A percentile compares a stretch with the other conserved stretches of the same genome.
Evolutionary conservation across 92 coral and sea anemone genomes (phyloP).

Genomic region (Metridium senile): DNA sequence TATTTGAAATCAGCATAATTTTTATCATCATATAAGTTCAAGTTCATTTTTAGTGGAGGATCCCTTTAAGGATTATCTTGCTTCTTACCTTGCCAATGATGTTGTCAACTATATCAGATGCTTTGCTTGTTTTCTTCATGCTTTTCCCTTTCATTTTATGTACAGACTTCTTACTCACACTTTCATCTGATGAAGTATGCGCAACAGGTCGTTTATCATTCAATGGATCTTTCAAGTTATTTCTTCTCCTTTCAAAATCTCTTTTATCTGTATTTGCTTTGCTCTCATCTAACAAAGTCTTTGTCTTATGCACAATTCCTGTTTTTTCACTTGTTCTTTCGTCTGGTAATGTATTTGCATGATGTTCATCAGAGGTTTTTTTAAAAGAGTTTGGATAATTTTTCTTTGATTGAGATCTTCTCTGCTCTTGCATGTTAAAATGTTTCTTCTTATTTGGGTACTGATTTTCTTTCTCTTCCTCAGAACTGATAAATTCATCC

Average conservation of each 20-base stretch:
- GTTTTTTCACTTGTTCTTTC: constrained; percentile 15
- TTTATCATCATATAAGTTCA: too few relatives aligned
- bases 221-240: neutral
- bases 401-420: neutral
- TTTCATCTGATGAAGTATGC: neutral
- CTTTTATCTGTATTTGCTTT: neutral
- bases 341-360: neutral
- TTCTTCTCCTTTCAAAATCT: neutral
- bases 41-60: neutral
- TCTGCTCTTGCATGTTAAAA: neutral
- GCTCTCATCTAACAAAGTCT: neutral
- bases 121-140: constrained; percentile 11
- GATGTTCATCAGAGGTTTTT: neutral
- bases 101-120: constrained; percentile 45
- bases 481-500: too few relatives aligned
- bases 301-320: neutral
- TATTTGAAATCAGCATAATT: too few relatives aligned
- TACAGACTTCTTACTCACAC: neutral
- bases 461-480: too few relatives aligned
- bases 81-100: constrained; percentile 59
- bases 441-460: too few relatives aligned
- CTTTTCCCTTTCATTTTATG: constrained; percentile 20
- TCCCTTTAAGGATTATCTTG: neutral
- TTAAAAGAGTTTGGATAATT: neutral
- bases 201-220: neutral